A percentile compares a stretch with the other conserved stretches of the same genome.
phyloP scores from a whole-genome alignment of 2,888 invertebrate genomes.

The Lutraria lutraria region DNA sequence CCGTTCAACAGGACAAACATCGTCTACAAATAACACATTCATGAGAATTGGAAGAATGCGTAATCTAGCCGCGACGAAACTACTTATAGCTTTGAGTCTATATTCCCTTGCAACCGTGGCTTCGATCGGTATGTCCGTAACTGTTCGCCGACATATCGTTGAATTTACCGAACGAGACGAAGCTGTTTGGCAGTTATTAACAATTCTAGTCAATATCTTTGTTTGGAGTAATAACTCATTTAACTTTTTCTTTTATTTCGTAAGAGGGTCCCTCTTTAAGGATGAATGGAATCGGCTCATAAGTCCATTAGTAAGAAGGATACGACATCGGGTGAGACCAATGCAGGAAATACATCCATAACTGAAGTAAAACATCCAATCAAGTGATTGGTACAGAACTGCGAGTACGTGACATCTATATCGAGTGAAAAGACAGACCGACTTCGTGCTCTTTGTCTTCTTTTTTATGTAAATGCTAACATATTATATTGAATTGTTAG shows the following conservation, averaged over 20 bases:
- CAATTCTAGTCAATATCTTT: conserved; percentile 28
- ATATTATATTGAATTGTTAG: no score
- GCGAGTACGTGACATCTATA: no score
- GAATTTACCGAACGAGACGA: not conserved
- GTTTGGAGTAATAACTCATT: conserved; percentile 38
- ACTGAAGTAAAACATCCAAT: not conserved
- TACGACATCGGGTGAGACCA: not conserved
- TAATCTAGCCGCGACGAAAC: not conserved
- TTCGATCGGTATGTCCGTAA: conserved; percentile 23
- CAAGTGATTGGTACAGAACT: no score
- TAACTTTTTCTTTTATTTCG: conserved; percentile 50
- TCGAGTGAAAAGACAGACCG: no score
- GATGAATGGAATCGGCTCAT: conserved; percentile 34
- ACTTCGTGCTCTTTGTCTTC: no score
- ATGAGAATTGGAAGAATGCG: not conserved
- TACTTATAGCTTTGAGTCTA: conserved; percentile 9
- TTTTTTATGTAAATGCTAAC: no score
- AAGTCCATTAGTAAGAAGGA: not conserved
- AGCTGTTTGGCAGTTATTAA: conserved; percentile 31
- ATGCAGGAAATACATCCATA: not conserved
- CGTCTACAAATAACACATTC: not conserved
- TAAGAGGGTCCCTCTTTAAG: conserved; percentile 45
- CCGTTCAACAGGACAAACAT: not conserved
- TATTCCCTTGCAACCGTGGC: conserved; percentile 3
- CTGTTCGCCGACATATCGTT: not conserved